Evolutionary conservation across 2,113 vertebrate genomes (phyloP).

Genomic region (Panthera uncia): DNA sequence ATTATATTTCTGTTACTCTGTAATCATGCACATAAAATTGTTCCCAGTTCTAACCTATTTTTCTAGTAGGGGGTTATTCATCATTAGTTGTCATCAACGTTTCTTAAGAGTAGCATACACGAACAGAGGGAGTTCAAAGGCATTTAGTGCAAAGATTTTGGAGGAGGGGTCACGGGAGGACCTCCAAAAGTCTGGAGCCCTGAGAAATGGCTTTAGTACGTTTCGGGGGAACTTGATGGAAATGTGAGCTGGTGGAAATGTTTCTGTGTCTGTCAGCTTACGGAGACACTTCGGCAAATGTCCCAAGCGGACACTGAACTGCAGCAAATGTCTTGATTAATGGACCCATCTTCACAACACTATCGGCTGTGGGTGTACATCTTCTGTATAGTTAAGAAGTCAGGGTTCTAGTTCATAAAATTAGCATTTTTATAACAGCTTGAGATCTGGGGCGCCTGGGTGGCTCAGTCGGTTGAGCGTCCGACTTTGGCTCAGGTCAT

Average conservation of each 20-base stretch:
- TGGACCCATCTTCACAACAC: not conserved
- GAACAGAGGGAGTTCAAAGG: not conserved
- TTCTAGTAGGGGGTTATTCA: not conserved
- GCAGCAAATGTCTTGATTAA: not conserved
- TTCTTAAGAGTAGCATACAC: not conserved
- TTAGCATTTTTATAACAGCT: conserved; percentile 42
- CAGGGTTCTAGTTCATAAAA: conserved; percentile 17
- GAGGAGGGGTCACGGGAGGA: not conserved
- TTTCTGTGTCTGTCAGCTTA: not conserved
- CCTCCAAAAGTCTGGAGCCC: not conserved
- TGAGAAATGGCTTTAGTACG: not conserved
- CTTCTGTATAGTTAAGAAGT: not conserved
- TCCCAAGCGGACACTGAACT: not conserved
- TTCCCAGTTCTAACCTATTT: not conserved
- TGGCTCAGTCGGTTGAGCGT: no score
- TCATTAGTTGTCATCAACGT: not conserved
- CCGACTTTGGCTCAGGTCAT: no score
- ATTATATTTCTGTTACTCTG: conserved; percentile 15
- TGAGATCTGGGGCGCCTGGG: not conserved
- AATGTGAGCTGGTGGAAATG: not conserved
- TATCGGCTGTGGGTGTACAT: not conserved
- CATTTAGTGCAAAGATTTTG: not conserved
- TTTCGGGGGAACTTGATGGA: not conserved
- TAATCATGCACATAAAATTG: conserved; percentile 12
- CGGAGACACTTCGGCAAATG: not conserved